These are phyloP conservation scores for Oxyura jamaicensis DNA, from an alignment of 2,113 vertebrate genomes.

Conservation along the genomic window DNA sequence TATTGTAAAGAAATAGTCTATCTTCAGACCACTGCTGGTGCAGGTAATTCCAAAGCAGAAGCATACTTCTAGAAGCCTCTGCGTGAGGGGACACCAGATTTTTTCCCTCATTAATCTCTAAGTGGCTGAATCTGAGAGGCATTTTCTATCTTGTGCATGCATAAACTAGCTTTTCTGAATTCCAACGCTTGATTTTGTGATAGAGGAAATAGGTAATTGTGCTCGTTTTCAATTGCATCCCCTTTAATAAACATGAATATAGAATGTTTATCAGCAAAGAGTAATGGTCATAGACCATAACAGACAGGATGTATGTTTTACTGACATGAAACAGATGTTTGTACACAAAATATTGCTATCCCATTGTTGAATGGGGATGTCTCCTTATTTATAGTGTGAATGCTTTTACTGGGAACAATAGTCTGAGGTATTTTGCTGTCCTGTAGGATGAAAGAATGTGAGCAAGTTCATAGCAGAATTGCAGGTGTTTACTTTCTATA, in stretches of 20 bases:
- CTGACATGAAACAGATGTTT: background rate
- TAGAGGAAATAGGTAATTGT: background rate
- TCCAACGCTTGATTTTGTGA: background rate
- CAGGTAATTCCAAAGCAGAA: background rate
- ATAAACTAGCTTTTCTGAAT: background rate
- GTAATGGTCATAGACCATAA: background rate
- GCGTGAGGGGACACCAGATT: background rate
- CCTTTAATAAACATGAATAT: too few species aligned
- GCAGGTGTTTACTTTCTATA: background rate
- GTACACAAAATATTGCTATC: background rate
- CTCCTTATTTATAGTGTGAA: background rate
- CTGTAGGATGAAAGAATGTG: background rate
- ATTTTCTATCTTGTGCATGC: background rate
- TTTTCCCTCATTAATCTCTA: background rate
- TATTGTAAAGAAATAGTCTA: background rate
- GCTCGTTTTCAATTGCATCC: background rate
- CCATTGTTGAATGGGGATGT: fast-evolving
- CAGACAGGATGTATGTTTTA: background rate
- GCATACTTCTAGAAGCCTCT: background rate
- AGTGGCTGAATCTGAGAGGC: background rate
- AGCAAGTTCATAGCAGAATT: background rate
- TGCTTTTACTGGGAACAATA: background rate
- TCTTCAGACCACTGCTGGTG: background rate
- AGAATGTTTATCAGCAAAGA: background rate
- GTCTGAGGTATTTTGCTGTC: background rate